phyloP scores from a whole-genome alignment of 2,113 vertebrate species.

The Fulica atra region DNA sequence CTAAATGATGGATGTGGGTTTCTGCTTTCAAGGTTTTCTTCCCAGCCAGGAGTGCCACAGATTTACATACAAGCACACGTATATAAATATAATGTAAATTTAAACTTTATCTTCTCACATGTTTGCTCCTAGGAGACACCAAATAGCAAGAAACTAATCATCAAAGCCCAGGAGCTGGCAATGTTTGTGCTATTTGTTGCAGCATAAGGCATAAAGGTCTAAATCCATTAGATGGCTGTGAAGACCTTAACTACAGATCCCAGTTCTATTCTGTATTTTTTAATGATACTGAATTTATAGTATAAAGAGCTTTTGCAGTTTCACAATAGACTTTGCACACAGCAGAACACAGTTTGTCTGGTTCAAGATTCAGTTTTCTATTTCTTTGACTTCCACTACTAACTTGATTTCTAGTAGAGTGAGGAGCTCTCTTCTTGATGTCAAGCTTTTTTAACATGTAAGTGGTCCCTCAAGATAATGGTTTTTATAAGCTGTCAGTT shows the following conservation, averaged over 20 bases:
- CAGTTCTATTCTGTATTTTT: background rate
- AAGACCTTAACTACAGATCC: background rate
- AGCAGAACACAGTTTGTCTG: background rate
- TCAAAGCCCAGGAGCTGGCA: background rate
- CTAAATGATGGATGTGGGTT: background rate
- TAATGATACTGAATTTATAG: background rate
- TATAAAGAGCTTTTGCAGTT: background rate
- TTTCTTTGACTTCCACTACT: constrained; percentile 21
- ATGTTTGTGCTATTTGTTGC: background rate
- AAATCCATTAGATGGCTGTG: background rate
- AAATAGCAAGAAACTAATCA: background rate
- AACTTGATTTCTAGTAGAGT: background rate
- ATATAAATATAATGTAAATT: background rate
- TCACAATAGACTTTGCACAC: background rate
- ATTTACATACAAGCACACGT: background rate
- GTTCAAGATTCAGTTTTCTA: background rate
- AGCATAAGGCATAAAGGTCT: background rate
- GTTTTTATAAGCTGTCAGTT: background rate
- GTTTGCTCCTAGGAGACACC: background rate
- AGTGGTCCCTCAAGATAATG: background rate
- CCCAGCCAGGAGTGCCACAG: background rate
- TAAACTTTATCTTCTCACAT: background rate
- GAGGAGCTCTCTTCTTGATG: background rate
- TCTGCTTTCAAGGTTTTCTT: background rate
- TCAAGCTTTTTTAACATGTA: constrained; percentile 13